phyloP scores from a whole-genome alignment of 2,888 invertebrate genomes.

The Vannuccia rotundouncinata region DNA sequence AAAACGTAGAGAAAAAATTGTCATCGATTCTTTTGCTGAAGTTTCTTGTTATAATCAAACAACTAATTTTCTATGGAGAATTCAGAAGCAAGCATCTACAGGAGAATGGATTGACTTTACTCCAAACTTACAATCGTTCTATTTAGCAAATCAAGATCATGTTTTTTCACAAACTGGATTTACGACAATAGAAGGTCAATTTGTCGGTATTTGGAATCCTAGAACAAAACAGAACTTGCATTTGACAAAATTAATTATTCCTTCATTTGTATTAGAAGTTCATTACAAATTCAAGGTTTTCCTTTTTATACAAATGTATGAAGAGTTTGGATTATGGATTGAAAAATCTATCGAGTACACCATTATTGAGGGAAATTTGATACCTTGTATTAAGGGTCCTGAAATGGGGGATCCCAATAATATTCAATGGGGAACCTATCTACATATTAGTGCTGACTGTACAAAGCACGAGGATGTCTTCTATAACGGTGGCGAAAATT shows the following conservation, averaged over 20 bases:
- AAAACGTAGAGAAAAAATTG: neutral
- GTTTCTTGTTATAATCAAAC: neutral
- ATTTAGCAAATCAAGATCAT: neutral
- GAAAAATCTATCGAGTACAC: neutral
- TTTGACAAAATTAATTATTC: neutral
- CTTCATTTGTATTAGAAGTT: neutral
- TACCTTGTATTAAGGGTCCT: neutral
- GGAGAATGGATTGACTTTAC: neutral
- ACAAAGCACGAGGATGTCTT: neutral
- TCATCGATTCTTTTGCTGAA: neutral
- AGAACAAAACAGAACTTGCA: neutral
- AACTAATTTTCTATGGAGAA: neutral
- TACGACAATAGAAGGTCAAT: neutral
- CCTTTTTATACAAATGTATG: neutral
- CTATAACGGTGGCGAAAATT: neutral
- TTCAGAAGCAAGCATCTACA: neutral
- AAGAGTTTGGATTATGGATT: neutral
- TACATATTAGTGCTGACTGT: neutral
- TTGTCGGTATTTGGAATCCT: neutral
- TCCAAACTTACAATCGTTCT: neutral
- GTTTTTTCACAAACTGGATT: neutral
- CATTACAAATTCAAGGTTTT: neutral
- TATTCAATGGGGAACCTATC: neutral
- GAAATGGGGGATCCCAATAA: neutral
- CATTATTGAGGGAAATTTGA: neutral